Evolutionary conservation across 2,797 vertebrate species (phyloP), one percentile per base, ranked within the genome.

Genomic region (Acipenser transmontanus): DNA sequence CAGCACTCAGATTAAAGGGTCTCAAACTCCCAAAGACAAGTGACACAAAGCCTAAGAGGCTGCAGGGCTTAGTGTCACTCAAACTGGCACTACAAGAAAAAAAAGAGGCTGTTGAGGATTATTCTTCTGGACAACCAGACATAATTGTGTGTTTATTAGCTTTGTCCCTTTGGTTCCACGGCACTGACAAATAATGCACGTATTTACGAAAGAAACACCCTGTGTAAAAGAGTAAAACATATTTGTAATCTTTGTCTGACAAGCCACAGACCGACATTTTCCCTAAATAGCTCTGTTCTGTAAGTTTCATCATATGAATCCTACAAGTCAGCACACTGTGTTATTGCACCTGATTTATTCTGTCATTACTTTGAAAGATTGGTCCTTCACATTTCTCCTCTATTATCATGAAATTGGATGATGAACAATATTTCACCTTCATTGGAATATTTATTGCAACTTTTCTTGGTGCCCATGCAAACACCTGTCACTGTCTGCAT

Each of bases 361-460:
- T 77, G 80, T 87, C 90, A 91, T 93, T 88, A 91, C 85, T 75
- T 78, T 88, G 91, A 95, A 87, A 81, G 85, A 93, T 88, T 73
- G 85, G 81, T 83, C 86, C 86, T 91, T 92, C 86, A 81, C 79
- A 85, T 82, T 77, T 89, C 86, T 89, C 83, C 83, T 84, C 88
- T 86, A 86, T 89, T 91, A 89, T 84, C 81, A 84, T 79, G 78
- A 85, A 85, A 84, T 67, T 80, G 79, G 82, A 91, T 83, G 85
- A 89, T 69, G 80, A 86, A 87, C 82, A 76, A 84, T 89, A 85
- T 86, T 86, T 89, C 82, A 88, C 77, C 81, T 74, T 76, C 71
- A 81, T 88, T 83, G 77, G 81, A 84, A 82, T 87, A 80, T 91
- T 91, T 88, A 89, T 86, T 78, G 86, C 79, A 49, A 78, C 69